phyloP scores from a whole-genome alignment of 2,797 vertebrate genomes.

The Tiaroga cobitis region DNA sequence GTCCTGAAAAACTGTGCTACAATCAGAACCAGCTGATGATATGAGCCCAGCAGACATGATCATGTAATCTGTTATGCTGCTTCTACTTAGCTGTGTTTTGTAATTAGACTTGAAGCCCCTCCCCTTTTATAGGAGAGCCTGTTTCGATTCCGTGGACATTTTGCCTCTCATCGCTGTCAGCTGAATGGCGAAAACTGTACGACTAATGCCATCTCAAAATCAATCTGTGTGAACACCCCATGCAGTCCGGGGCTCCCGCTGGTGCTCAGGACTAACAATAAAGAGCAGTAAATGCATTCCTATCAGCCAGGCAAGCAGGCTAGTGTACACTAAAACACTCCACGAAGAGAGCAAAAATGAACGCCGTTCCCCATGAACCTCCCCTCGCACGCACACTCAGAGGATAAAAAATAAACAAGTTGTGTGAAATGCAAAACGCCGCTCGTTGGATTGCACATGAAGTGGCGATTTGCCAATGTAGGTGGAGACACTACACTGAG shows the following conservation, averaged over 20 bases:
- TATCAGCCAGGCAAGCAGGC: slow-evolving; percentile 57
- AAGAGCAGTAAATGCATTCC: slow-evolving; percentile 58
- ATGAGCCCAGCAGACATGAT: slow-evolving; percentile 3
- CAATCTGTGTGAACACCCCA: slow-evolving; percentile 49
- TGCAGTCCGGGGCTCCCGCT: slow-evolving; percentile 46
- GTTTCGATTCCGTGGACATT: slow-evolving; percentile 35
- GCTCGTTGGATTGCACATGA: slow-evolving; percentile 42
- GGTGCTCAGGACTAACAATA: slow-evolving; percentile 55
- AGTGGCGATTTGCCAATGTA: slow-evolving; percentile 50
- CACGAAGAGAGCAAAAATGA: slow-evolving; percentile 61
- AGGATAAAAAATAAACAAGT: slow-evolving; percentile 39
- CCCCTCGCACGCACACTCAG: background rate
- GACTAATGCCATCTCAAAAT: slow-evolving; percentile 56
- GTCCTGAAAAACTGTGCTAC: background rate
- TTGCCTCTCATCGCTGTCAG: slow-evolving; percentile 45
- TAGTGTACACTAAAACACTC: slow-evolving; percentile 58
- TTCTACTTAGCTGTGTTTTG: slow-evolving; percentile 24
- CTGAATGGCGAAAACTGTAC: slow-evolving; percentile 48
- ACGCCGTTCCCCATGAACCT: slow-evolving; percentile 11
- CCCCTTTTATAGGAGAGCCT: slow-evolving; percentile 34
- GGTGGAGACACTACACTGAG: slow-evolving; percentile 44
- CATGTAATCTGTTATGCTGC: slow-evolving; percentile 27
- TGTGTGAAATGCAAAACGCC: slow-evolving; percentile 53
- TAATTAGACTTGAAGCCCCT: slow-evolving; percentile 23
- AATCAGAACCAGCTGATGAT: slow-evolving; percentile 27